Evolutionary conservation across 2,113 vertebrate species (phyloP), one percentile per base, ranked within the genome.

Genomic region (Microcebus ravelobensis): DNA sequence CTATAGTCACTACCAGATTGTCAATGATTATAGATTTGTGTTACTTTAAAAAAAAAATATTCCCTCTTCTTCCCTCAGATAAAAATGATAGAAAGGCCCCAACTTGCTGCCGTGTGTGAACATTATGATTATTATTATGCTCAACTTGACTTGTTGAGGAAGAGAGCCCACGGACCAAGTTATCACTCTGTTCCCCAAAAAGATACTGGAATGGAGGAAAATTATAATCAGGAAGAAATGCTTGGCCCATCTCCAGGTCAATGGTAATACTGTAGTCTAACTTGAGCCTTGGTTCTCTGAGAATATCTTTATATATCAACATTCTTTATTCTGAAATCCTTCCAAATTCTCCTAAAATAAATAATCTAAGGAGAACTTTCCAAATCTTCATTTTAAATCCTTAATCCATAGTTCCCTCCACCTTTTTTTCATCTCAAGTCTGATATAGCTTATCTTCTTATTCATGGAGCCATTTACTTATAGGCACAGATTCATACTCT

Each of bases 81-180:
- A 87, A 98, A 97, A 59, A 77, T 94, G 45, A 59, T 92, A 85
- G 97, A 94, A 96, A 97, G 95, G 8, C 96, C 97, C 93, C 88
- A 95, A 77, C 59, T 76, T 59, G 86, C 92, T 57, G 97, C 94
- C 96, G 71, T 94, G 0, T 90, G 4, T 95, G 97, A 96, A 57
- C 97, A 87, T 74, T 99, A 99, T 95, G 97, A 96, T 36, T 98
- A 99, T 97, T 99, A 98, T 91, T 98, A 98, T 76, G 98, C 97
- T 83, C 98, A 98, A 84, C 98, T 99, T 88, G 98, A 99, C 61
- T 98, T 96, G 85, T 88, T 99, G n/a, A 97, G 98, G 73, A 98
- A 97, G 85, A 98, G 97, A 95, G 89, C 77, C 52, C 83, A 95
- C 17, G 97, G 96, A 61, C 97, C 91, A 29, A 52, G 77, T 59